Conservation (phyloP, 2,797 vertebrate genomes). For the Enteromius paludinosus region DNA sequence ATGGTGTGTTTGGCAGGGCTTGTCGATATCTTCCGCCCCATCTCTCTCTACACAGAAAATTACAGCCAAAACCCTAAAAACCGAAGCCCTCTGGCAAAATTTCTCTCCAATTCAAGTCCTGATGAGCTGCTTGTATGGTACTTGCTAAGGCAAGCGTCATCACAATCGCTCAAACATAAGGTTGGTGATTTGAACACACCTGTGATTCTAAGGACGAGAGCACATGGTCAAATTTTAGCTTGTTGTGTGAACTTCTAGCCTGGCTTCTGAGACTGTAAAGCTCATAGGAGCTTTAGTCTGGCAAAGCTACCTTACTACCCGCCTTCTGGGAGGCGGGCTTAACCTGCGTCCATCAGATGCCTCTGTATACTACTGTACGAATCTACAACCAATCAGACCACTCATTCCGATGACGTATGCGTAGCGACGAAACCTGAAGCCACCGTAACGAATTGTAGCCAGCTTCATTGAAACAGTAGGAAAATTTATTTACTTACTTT, state of each 20-base stretch:
- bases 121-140: neutral
- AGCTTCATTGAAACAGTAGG: no score
- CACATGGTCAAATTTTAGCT: neutral
- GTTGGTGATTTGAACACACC: neutral
- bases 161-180: neutral
- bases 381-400: no score
- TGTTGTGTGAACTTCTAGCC: neutral
- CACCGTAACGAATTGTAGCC: no score
- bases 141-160: neutral
- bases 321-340: no score
- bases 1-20: constrained; percentile 39
- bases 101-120: neutral
- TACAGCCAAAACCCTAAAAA: constrained; percentile 16
- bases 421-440: no score
- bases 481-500: no score
- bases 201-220: neutral
- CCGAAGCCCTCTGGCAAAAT: constrained; percentile 1
- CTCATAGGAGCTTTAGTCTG: no score
- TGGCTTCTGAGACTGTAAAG: no score
- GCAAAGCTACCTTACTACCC: no score
- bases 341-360: no score
- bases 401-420: no score
- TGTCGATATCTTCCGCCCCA: constrained; percentile 15
- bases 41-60: constrained; percentile 7
- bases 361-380: no score